A percentile compares a stretch with the other conserved stretches of the same genome.
Evolutionary conservation across 64 coral and sea anemone species (phyloP).

Genomic region (Dendrophyllia cribrosa): DNA sequence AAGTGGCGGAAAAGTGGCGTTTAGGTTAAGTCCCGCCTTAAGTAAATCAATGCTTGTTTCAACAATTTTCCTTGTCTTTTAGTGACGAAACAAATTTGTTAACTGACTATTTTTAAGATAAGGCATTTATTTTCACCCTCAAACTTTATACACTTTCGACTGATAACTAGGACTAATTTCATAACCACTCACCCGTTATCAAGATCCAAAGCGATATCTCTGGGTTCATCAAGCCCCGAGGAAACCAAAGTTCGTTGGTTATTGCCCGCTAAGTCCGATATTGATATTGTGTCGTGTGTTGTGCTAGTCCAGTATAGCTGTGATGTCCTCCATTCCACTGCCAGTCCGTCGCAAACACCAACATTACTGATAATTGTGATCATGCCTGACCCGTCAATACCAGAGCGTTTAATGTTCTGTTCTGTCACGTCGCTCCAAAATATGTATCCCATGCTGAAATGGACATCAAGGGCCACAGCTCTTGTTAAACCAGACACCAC

Average conservation of each 20-base stretch:
- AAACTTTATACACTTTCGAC: no score
- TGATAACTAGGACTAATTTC: no score
- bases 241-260: conserved; percentile 21
- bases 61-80: no score
- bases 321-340: conserved; percentile 61
- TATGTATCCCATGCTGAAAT: conserved; percentile 43
- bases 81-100: no score
- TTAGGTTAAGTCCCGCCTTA: no score
- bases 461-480: conserved; percentile 67
- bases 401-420: conserved; percentile 55
- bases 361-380: conserved; percentile 35
- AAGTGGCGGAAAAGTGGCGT: no score
- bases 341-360: conserved; percentile 68
- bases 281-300: conserved; percentile 57
- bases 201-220: conserved; percentile 74
- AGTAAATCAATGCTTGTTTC: no score
- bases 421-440: conserved; percentile 68
- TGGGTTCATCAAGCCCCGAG: conserved; percentile 38
- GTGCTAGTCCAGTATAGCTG: conserved; percentile 74
- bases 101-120: no score
- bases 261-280: conserved; percentile 56
- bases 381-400: background rate
- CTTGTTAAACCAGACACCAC: conserved; percentile 44
- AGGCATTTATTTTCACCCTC: no score
- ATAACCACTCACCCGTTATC: conserved; percentile 42